These are phyloP conservation scores for Sminthopsis crassicaudata DNA, from an alignment of 2,113 vertebrate genomes.

Conservation along the genomic window DNA sequence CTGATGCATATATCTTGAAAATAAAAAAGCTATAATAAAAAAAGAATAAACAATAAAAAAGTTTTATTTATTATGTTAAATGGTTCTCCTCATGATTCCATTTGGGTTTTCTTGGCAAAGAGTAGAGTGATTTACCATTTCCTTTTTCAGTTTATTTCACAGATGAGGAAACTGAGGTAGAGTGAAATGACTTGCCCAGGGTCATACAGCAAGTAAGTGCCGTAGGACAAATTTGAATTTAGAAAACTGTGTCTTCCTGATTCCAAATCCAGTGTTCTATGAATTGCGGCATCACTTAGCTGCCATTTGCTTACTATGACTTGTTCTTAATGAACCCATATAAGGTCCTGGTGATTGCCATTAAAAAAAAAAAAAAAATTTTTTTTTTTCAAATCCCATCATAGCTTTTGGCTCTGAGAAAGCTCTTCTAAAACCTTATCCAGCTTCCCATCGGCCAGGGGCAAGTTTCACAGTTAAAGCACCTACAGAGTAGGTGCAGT, in stretches of 20 bases:
- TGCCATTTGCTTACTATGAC: neutral
- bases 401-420: neutral
- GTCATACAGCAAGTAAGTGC: neutral
- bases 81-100: neutral
- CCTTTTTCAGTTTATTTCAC: neutral
- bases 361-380: neutral
- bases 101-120: neutral
- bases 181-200: neutral
- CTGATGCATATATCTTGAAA: no score
- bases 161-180: neutral
- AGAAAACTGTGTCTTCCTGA: neutral
- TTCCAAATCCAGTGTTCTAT: neutral
- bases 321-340: neutral
- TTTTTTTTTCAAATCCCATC: neutral
- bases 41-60: no score
- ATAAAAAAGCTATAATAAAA: no score
- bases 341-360: neutral
- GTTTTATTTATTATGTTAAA: neutral
- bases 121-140: neutral
- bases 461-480: neutral
- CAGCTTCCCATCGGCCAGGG: neutral
- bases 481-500: neutral
- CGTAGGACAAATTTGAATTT: neutral
- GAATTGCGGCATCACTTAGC: neutral
- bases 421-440: neutral